Base-by-base conservation (phyloP, 2,888 invertebrate species). In the Dichetophora obliterata region DNA sequence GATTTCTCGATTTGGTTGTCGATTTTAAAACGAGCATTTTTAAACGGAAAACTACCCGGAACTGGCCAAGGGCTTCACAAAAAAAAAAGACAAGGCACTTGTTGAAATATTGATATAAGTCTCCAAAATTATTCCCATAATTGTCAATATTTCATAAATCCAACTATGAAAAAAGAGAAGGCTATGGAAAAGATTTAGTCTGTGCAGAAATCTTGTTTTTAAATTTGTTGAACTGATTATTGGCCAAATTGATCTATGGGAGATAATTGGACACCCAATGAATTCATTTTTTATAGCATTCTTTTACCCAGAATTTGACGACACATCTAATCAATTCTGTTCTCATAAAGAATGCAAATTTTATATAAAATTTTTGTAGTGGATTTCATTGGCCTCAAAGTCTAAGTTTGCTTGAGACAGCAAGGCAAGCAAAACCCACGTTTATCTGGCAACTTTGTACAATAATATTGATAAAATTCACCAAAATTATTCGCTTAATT, bases 371-470 rank as follows among this genome's bases (percentile, higher is more conserved):
- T n/a, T 14, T 52, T 84, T 81, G 86, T 87, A 71, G 81, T 80
- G 84, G 83, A 83, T 81, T 83, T 85, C 84, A 88, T 87, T 87
- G 86, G 86, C 87, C 88, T 84, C 50, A 80, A 77, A 83, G 82
- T 83, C 83, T 81, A 83, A 82, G 37, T 34, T 73, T 74, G 76
- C 78, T 34, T 73, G 78, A 78, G 79, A 83, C 82, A 84, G 81
- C 80, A 78, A 86, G 87, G 87, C 87, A 87, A 86, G 87, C 87
- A 87, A 87, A 86, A 86, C 84, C 82, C 83, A 37, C 59, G n/a
- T 75, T 82, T 83, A 79, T 87, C 59, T 86, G 79, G 87, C 87
- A 86, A 85, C 81, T 75, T 83, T 81, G 14, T 75, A 70, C 43
- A 75, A 59, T 48, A 75, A 70, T 71, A 63, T 8, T 71, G 70